These are phyloP conservation scores for Hylaeus anthracinus DNA, from an alignment of 1,140 invertebrate species.

Conservation along the genomic window DNA sequence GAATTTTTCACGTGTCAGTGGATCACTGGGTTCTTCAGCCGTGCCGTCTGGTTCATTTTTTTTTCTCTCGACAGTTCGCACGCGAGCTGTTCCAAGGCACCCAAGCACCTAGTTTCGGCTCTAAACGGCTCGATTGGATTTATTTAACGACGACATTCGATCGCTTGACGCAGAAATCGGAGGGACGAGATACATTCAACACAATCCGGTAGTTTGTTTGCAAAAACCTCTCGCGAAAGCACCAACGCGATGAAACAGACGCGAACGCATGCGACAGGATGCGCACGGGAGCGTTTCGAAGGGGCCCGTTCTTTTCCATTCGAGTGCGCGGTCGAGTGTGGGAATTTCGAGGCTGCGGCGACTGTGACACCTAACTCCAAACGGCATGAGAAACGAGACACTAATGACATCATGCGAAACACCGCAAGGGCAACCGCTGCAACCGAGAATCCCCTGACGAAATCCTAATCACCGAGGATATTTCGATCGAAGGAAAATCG, in stretches of 20 bases:
- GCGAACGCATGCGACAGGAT: conserved; percentile 6
- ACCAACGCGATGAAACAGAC: background rate
- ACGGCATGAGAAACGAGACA: background rate
- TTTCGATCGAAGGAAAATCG: background rate
- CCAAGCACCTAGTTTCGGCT: no score
- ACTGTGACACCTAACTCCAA: conserved; percentile 50
- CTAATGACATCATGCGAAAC: no score
- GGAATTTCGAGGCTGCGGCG: conserved; percentile 42
- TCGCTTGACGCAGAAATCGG: no score
- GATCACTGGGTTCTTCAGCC: conserved; percentile 48
- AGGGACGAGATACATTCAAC: no score
- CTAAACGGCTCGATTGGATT: no score
- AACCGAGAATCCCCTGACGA: no score
- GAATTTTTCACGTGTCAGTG: conserved; percentile 54
- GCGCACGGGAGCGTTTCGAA: conserved; percentile 33
- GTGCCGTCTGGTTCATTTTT: conserved; percentile 20
- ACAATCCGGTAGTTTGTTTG: conserved; percentile 3
- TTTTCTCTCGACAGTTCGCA: background rate
- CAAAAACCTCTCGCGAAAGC: background rate
- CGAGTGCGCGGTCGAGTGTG: conserved; percentile 40
- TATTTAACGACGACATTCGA: no score
- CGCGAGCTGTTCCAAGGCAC: background rate
- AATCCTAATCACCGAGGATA: no score
- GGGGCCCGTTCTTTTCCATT: conserved; percentile 24
- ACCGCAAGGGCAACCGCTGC: no score